Percentiles rank a stretch among this genome's conserved stretches.
phyloP scores from a whole-genome alignment of 2,888 invertebrate species.

The Heteromurus nitidus region DNA sequence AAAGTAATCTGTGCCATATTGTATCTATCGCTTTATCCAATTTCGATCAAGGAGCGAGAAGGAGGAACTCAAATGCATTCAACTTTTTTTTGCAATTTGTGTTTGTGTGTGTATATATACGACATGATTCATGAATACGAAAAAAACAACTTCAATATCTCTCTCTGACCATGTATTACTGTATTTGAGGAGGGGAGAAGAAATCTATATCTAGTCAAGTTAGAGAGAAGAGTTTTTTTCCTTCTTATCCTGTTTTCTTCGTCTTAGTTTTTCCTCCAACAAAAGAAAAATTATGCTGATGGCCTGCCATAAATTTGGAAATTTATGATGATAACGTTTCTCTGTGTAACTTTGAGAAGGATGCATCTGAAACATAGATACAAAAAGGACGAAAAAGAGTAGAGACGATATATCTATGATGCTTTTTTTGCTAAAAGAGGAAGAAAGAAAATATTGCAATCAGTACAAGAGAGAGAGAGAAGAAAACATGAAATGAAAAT shows the following conservation, averaged over 20 bases:
- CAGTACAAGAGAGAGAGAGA: not conserved
- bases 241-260: not conserved
- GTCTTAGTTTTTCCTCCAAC: slow-evolving; percentile 8
- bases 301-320: slow-evolving; percentile 56
- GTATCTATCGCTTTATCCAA: not conserved
- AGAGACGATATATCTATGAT: no score
- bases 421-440: no score
- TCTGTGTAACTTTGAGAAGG: not conserved
- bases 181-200: no score
- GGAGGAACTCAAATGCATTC: slow-evolving; percentile 14
- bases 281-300: slow-evolving; percentile 42
- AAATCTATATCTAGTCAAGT: no score
- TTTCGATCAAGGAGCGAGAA: slow-evolving; percentile 3
- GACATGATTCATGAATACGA: not conserved
- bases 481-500: not conserved
- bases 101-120: not conserved
- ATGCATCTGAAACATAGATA: not conserved
- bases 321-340: slow-evolving; percentile 50
- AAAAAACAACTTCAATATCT: no score
- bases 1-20: not conserved
- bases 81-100: slow-evolving; percentile 29
- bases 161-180: no score
- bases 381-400: not conserved
- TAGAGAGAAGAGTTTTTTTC: not conserved
- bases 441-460: not conserved